Base-by-base conservation (phyloP, 1,140 invertebrate species). In the Brachionus rotundiformis region DNA sequence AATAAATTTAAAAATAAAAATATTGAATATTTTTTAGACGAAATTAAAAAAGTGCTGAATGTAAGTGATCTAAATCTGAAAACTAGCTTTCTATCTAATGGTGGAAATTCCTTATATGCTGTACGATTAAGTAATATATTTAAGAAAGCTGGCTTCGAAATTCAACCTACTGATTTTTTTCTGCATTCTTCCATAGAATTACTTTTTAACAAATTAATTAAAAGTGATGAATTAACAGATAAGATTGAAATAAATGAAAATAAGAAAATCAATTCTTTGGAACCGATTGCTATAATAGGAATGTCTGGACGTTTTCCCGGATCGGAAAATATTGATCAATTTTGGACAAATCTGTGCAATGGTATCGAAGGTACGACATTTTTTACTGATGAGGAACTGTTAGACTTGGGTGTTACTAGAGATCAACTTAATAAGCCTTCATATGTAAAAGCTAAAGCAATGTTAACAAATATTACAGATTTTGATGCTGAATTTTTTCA, bases 401-500 rank as follows among this genome's bases (percentile, higher is more conserved):
- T 10, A 13, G 10, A 10, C 31, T n/a, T 29, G 11, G 27, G 23
- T 1, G 29, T 29, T 65, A 16, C 1, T 23, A 25, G 2, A 23
- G 23, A 25, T 8, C 23, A 1, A 11, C 23, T 59, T 7, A 59
- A 59, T 19, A 25, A 59, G 7, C 49, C 49, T 16, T 59, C 49
- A 10, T 59, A 59, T 25, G 49, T 59, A 7, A 59, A 59, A 59
- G 49, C 49, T 16, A 59, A 59, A 59, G 49, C 49, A 16, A 59
- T 59, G 49, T 4, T 59, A 4, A 8, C 49, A 1, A 16, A 68
- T 4, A 68, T 29, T 25, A n/a, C 13, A 11, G 31, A 31, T 31
- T 68, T 68, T 36, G 63, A 68, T 68, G 25, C 25, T 25, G 25
- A 29, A 27, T 68, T 36, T 68, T 68, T 68, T 36, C 13, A 68